Percentiles rank a stretch among this genome's conserved stretches.
phyloP scores from a whole-genome alignment of 2,888 invertebrate genomes.

The Aricia artaxerxes region DNA sequence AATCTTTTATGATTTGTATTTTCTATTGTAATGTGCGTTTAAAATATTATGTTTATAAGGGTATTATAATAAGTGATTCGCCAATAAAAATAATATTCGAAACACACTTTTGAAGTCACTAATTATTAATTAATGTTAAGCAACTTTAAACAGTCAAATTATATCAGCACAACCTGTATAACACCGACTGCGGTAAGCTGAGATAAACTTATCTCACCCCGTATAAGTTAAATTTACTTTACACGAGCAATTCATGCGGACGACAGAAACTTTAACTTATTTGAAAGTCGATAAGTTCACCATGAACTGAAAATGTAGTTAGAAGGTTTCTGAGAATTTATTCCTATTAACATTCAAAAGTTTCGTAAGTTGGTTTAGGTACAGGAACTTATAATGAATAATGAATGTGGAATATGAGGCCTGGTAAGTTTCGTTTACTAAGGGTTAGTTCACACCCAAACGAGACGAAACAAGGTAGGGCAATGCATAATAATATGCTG shows the following conservation, averaged over 20 bases:
- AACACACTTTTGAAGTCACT: too few species aligned
- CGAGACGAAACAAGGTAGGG: too few species aligned
- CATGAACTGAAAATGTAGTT: background rate
- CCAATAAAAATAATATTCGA: too few species aligned
- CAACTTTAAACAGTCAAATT: too few species aligned
- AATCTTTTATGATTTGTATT: too few species aligned
- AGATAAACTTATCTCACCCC: background rate
- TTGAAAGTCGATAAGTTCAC: conserved; percentile 26
- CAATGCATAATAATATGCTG: too few species aligned
- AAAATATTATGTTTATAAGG: too few species aligned
- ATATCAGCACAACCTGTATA: background rate
- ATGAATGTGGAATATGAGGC: background rate
- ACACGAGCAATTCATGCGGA: conserved; percentile 6
- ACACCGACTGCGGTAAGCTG: background rate
- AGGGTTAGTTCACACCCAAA: background rate
- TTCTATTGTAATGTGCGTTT: too few species aligned
- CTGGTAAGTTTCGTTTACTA: background rate
- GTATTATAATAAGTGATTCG: too few species aligned
- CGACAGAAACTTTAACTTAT: conserved; percentile 23
- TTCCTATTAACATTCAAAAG: conserved; percentile 5
- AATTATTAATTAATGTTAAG: too few species aligned
- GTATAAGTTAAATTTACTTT: conserved; percentile 23
- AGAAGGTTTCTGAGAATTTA: conserved; percentile 5
- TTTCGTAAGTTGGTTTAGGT: conserved; percentile 1
- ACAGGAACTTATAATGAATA: conserved; percentile 8